phyloP scores from a whole-genome alignment of 2,888 invertebrate genomes.

The Lepidochrysops patricia region DNA sequence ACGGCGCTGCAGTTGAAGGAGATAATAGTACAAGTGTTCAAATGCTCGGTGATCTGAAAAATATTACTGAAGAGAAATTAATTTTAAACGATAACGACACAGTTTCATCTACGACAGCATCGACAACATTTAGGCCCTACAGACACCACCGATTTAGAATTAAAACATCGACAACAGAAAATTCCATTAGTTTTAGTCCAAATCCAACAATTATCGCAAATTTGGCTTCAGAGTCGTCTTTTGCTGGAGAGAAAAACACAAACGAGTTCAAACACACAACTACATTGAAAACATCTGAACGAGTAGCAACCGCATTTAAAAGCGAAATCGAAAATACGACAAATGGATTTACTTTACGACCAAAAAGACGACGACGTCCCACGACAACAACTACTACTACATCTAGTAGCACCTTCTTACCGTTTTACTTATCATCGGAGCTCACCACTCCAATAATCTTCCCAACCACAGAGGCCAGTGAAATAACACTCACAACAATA shows the following conservation, averaged over 20 bases:
- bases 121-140: slow-evolving; percentile 35
- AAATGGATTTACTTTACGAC: slow-evolving; percentile 39
- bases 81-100: slow-evolving; percentile 42
- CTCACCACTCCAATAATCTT: slow-evolving; percentile 20
- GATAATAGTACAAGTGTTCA: slow-evolving; percentile 40
- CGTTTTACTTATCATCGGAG: slow-evolving; percentile 24
- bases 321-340: slow-evolving; percentile 40
- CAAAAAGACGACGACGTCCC: slow-evolving; percentile 54
- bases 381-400: slow-evolving; percentile 48
- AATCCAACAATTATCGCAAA: slow-evolving; percentile 29
- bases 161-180: slow-evolving; percentile 57
- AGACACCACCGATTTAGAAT: slow-evolving; percentile 60
- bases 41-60: slow-evolving; percentile 28
- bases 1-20: slow-evolving; percentile 35
- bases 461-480: slow-evolving; percentile 27
- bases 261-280: slow-evolving; percentile 32
- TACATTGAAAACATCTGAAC: slow-evolving; percentile 44
- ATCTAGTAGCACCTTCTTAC: slow-evolving; percentile 27
- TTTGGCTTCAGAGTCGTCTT: slow-evolving; percentile 43
- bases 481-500: slow-evolving; percentile 40
- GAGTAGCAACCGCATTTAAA: slow-evolving; percentile 42
- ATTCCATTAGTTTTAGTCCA: slow-evolving; percentile 34
- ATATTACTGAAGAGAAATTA: slow-evolving; percentile 34
- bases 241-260: slow-evolving; percentile 39
- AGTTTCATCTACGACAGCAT: slow-evolving; percentile 21